Evolutionary conservation across 2,888 invertebrate species (phyloP).

Genomic region (Cephus spinipes): DNA sequence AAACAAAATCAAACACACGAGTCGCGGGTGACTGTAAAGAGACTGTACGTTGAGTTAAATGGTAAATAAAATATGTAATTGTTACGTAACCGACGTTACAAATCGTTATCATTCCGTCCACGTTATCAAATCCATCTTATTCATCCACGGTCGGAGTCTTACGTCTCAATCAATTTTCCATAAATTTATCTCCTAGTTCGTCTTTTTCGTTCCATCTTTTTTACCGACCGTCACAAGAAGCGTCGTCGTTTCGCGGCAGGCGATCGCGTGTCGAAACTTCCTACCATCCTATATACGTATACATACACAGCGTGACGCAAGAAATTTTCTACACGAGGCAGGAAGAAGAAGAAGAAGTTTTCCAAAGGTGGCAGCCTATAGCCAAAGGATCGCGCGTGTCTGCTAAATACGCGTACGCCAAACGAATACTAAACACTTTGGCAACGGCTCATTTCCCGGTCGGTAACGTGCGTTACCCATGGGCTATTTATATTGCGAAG

Average conservation of each 20-base stretch:
- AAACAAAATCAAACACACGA: neutral
- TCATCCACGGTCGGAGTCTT: neutral
- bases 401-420: constrained; percentile 3
- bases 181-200: neutral
- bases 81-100: neutral
- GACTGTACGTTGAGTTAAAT: neutral
- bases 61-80: neutral
- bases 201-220: neutral
- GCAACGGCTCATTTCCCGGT: constrained; percentile 2
- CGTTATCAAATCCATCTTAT: neutral
- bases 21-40: neutral
- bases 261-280: neutral
- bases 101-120: neutral
- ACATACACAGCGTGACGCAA: too few relatives aligned
- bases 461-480: neutral
- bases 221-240: neutral
- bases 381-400: neutral
- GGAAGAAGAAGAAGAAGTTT: neutral
- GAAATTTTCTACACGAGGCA: neutral
- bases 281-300: neutral
- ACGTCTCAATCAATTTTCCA: neutral
- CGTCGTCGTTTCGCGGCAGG: neutral
- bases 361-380: neutral
- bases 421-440: neutral
- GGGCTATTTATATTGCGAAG: neutral